phyloP scores from a whole-genome alignment of 1,140 invertebrate species.

The Camponotus pennsylvanicus region DNA sequence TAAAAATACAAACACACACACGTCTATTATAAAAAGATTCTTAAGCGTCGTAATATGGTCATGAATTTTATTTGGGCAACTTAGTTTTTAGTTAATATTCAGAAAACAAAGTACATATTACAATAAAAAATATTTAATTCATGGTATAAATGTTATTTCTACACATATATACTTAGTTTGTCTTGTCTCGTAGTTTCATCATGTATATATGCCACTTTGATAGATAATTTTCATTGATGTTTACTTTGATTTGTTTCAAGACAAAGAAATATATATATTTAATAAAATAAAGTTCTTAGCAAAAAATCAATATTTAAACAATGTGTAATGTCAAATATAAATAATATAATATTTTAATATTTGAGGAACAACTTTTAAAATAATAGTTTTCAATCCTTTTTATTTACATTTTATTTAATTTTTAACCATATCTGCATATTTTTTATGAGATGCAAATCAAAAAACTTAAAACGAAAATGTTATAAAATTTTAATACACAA shows the following conservation, averaged over 20 bases:
- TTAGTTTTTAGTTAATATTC: constrained; percentile 40
- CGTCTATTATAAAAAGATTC: constrained; percentile 3
- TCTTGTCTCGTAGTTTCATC: constrained; percentile 59
- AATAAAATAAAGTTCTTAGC: background rate
- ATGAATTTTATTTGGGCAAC: constrained; percentile 44
- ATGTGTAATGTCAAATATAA: background rate
- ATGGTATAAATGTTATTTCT: constrained; percentile 1
- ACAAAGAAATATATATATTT: background rate
- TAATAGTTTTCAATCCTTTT: background rate
- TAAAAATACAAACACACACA: background rate
- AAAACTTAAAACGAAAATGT: background rate
- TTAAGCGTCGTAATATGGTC: background rate
- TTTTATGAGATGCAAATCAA: background rate
- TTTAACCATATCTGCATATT: background rate
- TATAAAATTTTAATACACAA: background rate
- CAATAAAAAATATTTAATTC: background rate
- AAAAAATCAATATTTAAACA: background rate
- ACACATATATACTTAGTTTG: constrained; percentile 34
- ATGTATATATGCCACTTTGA: constrained; percentile 35
- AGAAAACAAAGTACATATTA: constrained; percentile 73
- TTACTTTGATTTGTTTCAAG: constrained; percentile 25
- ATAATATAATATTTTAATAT: background rate
- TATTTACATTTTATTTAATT: background rate
- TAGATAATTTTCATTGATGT: background rate
- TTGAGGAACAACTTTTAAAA: background rate